Evolutionary conservation across 2,113 vertebrate species (phyloP).

Genomic region (Ameiurus melas): DNA sequence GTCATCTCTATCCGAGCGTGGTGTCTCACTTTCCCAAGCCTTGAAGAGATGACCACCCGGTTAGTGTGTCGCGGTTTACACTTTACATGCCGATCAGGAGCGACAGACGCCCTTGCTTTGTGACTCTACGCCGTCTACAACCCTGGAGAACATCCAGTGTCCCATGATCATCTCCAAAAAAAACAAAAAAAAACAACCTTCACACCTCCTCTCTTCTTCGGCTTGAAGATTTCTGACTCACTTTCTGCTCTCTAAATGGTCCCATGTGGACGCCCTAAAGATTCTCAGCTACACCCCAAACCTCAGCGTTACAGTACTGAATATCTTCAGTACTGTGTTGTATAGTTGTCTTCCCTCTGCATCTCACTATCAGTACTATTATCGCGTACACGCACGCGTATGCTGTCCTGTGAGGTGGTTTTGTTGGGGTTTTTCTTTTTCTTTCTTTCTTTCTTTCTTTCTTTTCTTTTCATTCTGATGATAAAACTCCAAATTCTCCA

Average conservation of each 20-base stretch:
- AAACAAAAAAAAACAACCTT: background rate
- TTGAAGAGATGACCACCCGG: slow-evolving; percentile 38
- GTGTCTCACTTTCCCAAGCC: slow-evolving; percentile 7
- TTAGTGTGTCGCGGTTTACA: slow-evolving; percentile 7
- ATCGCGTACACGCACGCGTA: too few species aligned
- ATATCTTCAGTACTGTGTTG: background rate
- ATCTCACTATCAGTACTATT: too few species aligned
- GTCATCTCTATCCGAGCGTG: slow-evolving; percentile 25
- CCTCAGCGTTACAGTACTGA: background rate
- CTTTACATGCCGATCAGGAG: slow-evolving; percentile 19
- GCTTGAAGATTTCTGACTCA: background rate
- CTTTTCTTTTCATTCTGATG: too few species aligned
- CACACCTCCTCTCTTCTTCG: background rate
- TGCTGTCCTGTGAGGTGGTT: too few species aligned
- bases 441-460: too few species aligned
- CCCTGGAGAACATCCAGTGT: slow-evolving; percentile 24
- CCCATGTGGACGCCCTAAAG: background rate
- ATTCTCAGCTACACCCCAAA: background rate
- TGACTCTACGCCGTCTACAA: slow-evolving; percentile 15
- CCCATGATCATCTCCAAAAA: background rate
- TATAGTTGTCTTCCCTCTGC: too few species aligned
- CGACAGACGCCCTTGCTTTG: slow-evolving; percentile 12
- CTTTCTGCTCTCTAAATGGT: background rate
- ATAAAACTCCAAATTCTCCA: background rate
- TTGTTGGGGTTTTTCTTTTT: too few species aligned